Percentiles rank a stretch among this genome's conserved stretches.
Evolutionary conservation across 2,113 vertebrate genomes (phyloP).

Genomic region (Trinectes maculatus): DNA sequence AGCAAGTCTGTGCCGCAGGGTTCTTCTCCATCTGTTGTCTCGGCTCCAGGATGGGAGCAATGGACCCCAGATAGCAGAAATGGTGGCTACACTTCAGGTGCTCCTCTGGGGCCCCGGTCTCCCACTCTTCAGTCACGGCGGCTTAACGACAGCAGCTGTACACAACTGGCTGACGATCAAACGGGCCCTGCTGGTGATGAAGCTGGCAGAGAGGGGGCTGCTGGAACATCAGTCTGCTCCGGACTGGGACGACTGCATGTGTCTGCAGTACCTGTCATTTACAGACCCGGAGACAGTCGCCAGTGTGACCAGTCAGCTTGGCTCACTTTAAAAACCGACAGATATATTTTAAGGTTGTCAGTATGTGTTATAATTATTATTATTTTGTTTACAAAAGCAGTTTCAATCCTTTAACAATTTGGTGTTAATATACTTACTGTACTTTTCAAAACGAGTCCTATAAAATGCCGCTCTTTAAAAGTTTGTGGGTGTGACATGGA

Average conservation of each 20-base stretch:
- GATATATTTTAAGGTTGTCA: neutral
- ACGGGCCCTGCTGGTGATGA: constrained; percentile 81
- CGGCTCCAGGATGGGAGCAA: constrained; percentile 67
- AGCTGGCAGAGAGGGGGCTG: constrained; percentile 78
- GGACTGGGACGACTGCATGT: constrained; percentile 84
- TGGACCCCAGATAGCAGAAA: constrained; percentile 45
- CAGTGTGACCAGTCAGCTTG: constrained; percentile 57
- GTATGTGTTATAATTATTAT: no score
- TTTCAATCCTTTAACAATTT: neutral
- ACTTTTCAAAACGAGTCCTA: no score
- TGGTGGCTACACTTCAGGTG: constrained; percentile 78
- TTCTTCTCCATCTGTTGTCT: constrained; percentile 71
- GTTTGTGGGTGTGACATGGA: neutral
- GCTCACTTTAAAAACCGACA: constrained; percentile 9
- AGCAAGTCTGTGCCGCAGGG: constrained; percentile 37
- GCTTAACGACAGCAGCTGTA: neutral
- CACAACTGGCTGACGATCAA: constrained; percentile 74
- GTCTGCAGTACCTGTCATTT: constrained; percentile 82
- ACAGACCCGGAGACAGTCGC: constrained; percentile 63
- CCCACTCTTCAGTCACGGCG: constrained; percentile 57
- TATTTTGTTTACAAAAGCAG: no score
- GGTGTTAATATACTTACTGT: neutral
- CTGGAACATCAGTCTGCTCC: neutral
- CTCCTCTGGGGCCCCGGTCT: constrained; percentile 86
- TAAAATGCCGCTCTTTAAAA: neutral